These are phyloP conservation scores for Dromococcyx pavoninus DNA, from an alignment of 2,797 vertebrate species.

Conservation along the genomic window DNA sequence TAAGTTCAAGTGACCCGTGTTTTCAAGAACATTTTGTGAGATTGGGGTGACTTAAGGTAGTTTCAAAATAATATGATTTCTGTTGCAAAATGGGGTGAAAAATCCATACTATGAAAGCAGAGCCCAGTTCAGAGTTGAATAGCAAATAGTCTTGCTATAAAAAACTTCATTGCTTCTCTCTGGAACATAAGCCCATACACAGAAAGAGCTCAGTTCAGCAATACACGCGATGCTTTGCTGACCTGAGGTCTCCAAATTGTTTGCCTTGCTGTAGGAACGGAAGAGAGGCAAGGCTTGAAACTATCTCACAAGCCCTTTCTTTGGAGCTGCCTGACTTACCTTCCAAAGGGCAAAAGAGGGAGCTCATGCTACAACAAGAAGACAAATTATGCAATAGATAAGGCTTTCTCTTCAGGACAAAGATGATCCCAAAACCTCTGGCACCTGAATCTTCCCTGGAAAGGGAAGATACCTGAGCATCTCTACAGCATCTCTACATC, in stretches of 20 bases:
- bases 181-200: not conserved
- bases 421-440: not conserved
- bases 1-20: not conserved
- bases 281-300: not conserved
- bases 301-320: not conserved
- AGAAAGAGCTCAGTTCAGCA: slow-evolving; percentile 17
- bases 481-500: too few relatives aligned
- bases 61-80: slow-evolving; percentile 14
- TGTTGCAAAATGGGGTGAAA: slow-evolving; percentile 1
- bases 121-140: not conserved
- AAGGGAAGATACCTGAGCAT: not conserved
- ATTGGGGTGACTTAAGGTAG: not conserved
- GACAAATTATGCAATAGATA: not conserved
- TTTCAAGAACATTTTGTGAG: not conserved
- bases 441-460: not conserved
- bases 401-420: not conserved
- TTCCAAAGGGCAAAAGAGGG: slow-evolving; percentile 46
- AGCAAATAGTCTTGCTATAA: not conserved
- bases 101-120: not conserved
- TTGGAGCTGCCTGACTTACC: slow-evolving; percentile 45
- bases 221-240: not conserved
- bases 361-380: slow-evolving; percentile 41
- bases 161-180: not conserved
- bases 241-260: slow-evolving; percentile 13
- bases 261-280: slow-evolving; percentile 25